These are phyloP conservation scores for Theodoxus fluviatilis DNA, from an alignment of 2,888 invertebrate species.

Conservation along the genomic window DNA sequence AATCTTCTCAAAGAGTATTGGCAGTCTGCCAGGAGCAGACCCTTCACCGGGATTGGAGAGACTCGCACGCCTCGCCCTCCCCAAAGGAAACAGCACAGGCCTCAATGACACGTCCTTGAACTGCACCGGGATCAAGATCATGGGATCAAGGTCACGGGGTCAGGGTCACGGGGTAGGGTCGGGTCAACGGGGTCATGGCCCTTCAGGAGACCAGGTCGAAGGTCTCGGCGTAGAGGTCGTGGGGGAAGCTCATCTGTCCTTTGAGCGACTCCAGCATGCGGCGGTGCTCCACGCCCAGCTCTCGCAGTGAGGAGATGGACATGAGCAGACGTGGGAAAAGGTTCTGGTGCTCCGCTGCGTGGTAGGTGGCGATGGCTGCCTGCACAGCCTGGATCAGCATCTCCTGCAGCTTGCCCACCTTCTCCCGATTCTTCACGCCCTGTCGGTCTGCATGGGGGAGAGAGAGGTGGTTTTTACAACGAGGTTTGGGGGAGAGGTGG, in stretches of 20 bases:
- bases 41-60: too few relatives aligned
- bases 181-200: too few relatives aligned
- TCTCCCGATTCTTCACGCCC: conserved; percentile 60
- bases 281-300: conserved; percentile 63
- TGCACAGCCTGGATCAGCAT: conserved; percentile 60
- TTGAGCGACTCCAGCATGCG: conserved; percentile 60
- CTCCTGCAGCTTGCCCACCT: conserved; percentile 61
- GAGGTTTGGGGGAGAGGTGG: too few relatives aligned
- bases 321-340: conserved; percentile 63
- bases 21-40: too few relatives aligned
- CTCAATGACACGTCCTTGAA: too few relatives aligned
- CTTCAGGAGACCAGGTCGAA: conserved; percentile 58
- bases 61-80: too few relatives aligned
- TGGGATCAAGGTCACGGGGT: too few relatives aligned
- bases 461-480: too few relatives aligned
- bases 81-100: too few relatives aligned
- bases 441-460: conserved; percentile 54
- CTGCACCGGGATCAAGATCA: too few relatives aligned
- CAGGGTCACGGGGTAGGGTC: too few relatives aligned
- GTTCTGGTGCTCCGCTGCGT: conserved; percentile 56
- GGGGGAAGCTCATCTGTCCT: conserved; percentile 58
- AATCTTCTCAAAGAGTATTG: too few relatives aligned
- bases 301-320: conserved; percentile 63
- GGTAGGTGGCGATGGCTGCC: conserved; percentile 53
- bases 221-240: conserved; percentile 61